Base-by-base conservation (phyloP, 23 tunicate genomes). In the Ciona savignyi region DNA sequence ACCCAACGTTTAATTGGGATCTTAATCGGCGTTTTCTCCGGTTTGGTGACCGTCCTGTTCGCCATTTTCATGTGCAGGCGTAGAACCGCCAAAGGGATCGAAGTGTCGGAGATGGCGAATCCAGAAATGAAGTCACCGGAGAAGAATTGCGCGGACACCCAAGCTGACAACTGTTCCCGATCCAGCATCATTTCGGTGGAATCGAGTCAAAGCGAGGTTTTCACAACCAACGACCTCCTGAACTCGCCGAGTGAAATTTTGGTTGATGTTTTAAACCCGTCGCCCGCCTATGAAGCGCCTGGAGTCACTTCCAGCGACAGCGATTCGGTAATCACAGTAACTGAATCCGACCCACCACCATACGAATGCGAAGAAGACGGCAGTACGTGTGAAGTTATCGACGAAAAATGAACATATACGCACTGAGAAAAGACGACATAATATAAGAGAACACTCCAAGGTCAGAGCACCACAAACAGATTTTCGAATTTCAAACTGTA, bases 21-120 rank as follows among this genome's bases (percentile, higher is more conserved):
- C 51, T 22, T 61, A 30, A 25, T 75, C 42, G 79, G 68, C 49
- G 70, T 75, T n/a, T 32, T 63, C 11, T 61, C 34, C 22, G 79
- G 70, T 3, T 30, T 75, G 25, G 60, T 30, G n/a, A 65, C 70
- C 25, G 70, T 31, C 4, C 60, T 64, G 20, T 75, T 75, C 0
- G 62, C 70, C 24, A 34, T 75, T 20, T 75, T 51, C 60, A 75
- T 75, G 79, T 75, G 79, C 70, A 33, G 66, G 23, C 56, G 60
- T 19, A 62, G 29, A 30, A 35, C 49, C 25, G 79, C 79, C 11
- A 61, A 25, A 30, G 70, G 60, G 6, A 33, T 75, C 56, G 79
- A 75, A 56, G 60, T 63, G 30, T 20, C 42, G 25, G 79, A 75
- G 27, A 42, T 15, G 11, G 56, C 56, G 15, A 15, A 9, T 9